Evolutionary conservation across 1,140 invertebrate genomes (phyloP).

Genomic region (Euwallacea similis): DNA sequence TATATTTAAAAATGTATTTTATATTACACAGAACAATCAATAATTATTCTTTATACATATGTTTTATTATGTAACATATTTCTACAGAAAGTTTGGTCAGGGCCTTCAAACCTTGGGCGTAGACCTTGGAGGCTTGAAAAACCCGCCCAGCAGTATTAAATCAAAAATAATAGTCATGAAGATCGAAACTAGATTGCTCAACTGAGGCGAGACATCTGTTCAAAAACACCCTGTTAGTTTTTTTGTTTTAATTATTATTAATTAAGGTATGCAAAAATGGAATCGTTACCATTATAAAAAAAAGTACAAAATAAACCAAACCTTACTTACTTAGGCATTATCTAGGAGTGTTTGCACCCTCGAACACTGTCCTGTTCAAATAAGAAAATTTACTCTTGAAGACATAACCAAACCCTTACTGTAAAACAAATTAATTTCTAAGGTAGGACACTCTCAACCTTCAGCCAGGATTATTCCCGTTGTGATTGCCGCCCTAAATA

Average conservation of each 20-base stretch:
- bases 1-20: conserved; percentile 38
- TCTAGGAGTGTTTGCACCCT: neutral
- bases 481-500: conserved; percentile 16
- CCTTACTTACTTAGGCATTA: conserved; percentile 24
- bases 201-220: neutral
- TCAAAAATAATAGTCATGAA: conserved; percentile 1
- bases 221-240: conserved; percentile 36
- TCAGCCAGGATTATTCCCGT: neutral
- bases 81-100: conserved; percentile 30
- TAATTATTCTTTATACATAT: conserved; percentile 29
- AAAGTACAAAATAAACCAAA: conserved; percentile 29
- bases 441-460: conserved; percentile 4
- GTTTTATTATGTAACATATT: conserved; percentile 28
- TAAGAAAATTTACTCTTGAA: neutral
- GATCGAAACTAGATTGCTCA: too few species aligned
- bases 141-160: conserved; percentile 6
- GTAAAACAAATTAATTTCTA: conserved; percentile 29
- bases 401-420: conserved; percentile 39
- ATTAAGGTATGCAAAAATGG: conserved; percentile 4
- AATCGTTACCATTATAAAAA: conserved; percentile 21
- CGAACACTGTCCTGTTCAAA: neutral
- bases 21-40: conserved; percentile 36
- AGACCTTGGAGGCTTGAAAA: neutral
- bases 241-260: conserved; percentile 17
- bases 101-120: conserved; percentile 3